Conservation (phyloP, 1,140 invertebrate genomes). For the Drosophila malerkotliana region DNA sequence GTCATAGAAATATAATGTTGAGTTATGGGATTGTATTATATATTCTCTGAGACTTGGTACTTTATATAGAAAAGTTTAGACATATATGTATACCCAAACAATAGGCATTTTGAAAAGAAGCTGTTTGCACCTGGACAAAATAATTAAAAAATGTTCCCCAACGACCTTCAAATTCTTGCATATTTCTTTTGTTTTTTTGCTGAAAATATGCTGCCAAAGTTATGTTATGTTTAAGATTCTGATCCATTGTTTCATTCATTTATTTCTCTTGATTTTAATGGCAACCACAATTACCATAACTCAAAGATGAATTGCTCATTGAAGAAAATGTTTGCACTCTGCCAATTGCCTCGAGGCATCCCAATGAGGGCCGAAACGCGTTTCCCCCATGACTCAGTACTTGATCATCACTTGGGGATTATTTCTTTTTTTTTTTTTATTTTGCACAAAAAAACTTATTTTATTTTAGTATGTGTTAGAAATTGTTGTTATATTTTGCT, state of each 20-base stretch:
- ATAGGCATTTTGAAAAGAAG: background rate
- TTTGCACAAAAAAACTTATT: conserved; percentile 20
- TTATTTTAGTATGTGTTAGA: conserved; percentile 11
- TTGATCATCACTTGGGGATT: conserved; percentile 11
- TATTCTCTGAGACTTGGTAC: background rate
- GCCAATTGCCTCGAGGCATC: conserved; percentile 43
- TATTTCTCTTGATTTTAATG: conserved; percentile 27
- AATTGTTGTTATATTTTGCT: conserved; percentile 11
- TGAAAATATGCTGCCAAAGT: conserved; percentile 24
- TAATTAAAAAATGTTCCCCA: conserved; percentile 2
- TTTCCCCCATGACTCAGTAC: conserved; percentile 67
- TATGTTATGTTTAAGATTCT: conserved; percentile 30
- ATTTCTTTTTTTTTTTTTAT: conserved; percentile 4
- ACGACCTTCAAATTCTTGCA: conserved; percentile 34
- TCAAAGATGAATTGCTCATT: conserved; percentile 65
- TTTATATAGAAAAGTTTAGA: background rate
- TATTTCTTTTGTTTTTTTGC: conserved; percentile 19
- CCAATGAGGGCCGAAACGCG: conserved; percentile 27
- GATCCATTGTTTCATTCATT: conserved; percentile 29
- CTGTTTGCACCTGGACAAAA: conserved; percentile 20
- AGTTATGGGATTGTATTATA: background rate
- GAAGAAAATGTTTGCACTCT: conserved; percentile 54
- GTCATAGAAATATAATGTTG: conserved; percentile 7
- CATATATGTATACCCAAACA: background rate
- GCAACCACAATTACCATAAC: conserved; percentile 64